Evolutionary conservation across 2,888 invertebrate genomes (phyloP).

Genomic region (Polymixis flavicincta): DNA sequence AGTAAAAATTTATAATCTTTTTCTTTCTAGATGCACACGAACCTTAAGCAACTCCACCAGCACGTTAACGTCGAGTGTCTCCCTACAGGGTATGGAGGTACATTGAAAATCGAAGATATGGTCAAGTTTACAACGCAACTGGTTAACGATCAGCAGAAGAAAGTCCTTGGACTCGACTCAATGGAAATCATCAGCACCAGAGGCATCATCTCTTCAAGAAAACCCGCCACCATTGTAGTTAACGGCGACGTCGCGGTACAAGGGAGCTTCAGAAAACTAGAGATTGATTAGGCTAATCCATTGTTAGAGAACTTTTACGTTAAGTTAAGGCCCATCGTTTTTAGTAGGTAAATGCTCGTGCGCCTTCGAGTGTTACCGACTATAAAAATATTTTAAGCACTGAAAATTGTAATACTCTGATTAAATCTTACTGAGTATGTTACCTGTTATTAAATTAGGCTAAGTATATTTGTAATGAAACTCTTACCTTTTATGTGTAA

Average conservation of each 20-base stretch:
- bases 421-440: slow-evolving; percentile 17
- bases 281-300: slow-evolving; percentile 89
- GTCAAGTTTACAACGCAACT: slow-evolving; percentile 92
- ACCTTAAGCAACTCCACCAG: slow-evolving; percentile 90
- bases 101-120: slow-evolving; percentile 93
- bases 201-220: slow-evolving; percentile 86
- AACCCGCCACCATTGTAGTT: slow-evolving; percentile 73
- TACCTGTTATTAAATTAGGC: slow-evolving; percentile 24
- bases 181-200: slow-evolving; percentile 92
- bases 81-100: slow-evolving; percentile 94
- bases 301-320: slow-evolving; percentile 33
- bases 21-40: slow-evolving; percentile 90
- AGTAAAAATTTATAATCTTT: not conserved
- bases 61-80: slow-evolving; percentile 91
- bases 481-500: slow-evolving; percentile 17
- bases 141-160: slow-evolving; percentile 90
- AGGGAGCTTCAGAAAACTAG: slow-evolving; percentile 93
- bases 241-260: slow-evolving; percentile 81
- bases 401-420: slow-evolving; percentile 43
- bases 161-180: slow-evolving; percentile 91
- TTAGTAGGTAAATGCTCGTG: slow-evolving; percentile 21
- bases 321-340: slow-evolving; percentile 33
- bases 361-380: slow-evolving; percentile 7
- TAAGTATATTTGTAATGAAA: slow-evolving; percentile 26
- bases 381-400: slow-evolving; percentile 48